phyloP scores from a whole-genome alignment of 2,797 vertebrate genomes.

The Silurus aristotelis region DNA sequence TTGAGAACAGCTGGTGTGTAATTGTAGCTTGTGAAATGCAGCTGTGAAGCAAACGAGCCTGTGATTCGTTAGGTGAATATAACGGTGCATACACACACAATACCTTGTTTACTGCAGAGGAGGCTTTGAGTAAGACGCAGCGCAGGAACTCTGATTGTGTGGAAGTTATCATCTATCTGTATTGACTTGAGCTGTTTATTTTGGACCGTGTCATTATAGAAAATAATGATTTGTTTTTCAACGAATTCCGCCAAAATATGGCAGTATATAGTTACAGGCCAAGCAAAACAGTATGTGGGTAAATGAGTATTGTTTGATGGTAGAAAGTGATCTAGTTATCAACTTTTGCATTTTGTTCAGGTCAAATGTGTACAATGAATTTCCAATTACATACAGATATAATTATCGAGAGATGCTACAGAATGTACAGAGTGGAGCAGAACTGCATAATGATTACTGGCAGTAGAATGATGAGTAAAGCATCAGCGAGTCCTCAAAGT shows the following conservation, averaged over 20 bases:
- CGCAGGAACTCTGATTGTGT: neutral
- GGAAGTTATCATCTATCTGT: neutral
- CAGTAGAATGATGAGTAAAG: too few species aligned
- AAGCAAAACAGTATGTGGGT: neutral
- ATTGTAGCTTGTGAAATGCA: slow-evolving; percentile 87
- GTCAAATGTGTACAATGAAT: too few species aligned
- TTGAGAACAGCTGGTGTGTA: slow-evolving; percentile 84
- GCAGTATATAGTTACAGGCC: neutral
- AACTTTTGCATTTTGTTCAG: too few species aligned
- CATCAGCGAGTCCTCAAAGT: too few species aligned
- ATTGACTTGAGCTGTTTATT: neutral
- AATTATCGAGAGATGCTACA: too few species aligned
- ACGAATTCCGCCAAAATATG: neutral
- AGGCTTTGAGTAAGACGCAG: neutral
- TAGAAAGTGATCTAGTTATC: too few species aligned
- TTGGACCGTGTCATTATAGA: neutral
- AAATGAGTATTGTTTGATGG: neutral
- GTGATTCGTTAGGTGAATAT: slow-evolving; percentile 71
- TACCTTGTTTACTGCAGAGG: slow-evolving; percentile 1
- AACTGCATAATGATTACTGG: too few species aligned
- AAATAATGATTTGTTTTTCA: slow-evolving; percentile 27
- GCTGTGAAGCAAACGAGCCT: slow-evolving; percentile 84
- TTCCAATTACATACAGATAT: too few species aligned
- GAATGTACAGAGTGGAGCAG: too few species aligned
- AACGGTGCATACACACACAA: slow-evolving; percentile 16